Percentiles rank a stretch among this genome's conserved stretches.
Conservation (phyloP, 2,797 vertebrate species). For the Anniella stebbinsi region DNA sequence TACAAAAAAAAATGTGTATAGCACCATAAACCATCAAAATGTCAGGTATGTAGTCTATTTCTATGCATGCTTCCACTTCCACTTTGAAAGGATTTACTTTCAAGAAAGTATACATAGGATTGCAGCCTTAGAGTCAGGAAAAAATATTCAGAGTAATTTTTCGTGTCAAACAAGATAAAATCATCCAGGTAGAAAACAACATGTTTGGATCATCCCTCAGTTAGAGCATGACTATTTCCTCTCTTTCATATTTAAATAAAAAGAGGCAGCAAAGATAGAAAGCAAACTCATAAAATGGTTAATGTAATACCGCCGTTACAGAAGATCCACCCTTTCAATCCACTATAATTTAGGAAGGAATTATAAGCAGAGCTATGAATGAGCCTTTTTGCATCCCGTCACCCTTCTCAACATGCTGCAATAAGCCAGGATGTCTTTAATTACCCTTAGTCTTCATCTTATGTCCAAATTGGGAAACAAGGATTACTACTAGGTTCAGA, state of each 20-base stretch:
- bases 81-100: not conserved
- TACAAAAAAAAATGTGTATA: not conserved
- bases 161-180: not conserved
- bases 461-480: not conserved
- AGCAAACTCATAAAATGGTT: not conserved
- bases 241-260: not conserved
- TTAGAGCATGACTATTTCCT: not conserved
- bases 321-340: conserved; percentile 18
- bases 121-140: not conserved
- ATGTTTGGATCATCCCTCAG: not conserved
- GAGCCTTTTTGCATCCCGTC: not conserved
- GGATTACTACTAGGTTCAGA: not conserved
- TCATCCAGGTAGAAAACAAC: not conserved
- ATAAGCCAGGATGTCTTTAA: not conserved
- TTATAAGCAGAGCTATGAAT: too few relatives aligned
- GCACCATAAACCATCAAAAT: not conserved
- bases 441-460: not conserved
- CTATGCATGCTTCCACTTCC: not conserved
- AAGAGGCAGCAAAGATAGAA: not conserved
- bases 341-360: too few relatives aligned
- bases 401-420: not conserved
- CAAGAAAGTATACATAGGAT: not conserved
- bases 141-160: not conserved
- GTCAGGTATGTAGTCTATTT: not conserved
- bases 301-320: conserved; percentile 14